A percentile compares a stretch with the other conserved stretches of the same genome.
These are phyloP conservation scores for Merodon equestris DNA, from an alignment of 2,888 invertebrate species.

Conservation along the genomic window DNA sequence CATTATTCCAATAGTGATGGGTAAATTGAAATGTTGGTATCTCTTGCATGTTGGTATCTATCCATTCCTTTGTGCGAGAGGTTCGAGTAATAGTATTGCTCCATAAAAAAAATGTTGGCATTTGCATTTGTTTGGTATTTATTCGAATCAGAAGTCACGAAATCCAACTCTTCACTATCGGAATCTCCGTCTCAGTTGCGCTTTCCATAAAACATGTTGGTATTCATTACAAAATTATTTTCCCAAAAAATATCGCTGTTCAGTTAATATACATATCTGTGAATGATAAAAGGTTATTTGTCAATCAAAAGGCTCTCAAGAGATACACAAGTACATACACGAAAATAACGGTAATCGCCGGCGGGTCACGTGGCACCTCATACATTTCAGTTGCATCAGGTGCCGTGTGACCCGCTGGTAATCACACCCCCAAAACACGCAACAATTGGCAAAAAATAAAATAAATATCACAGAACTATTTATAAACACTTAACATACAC, in stretches of 20 bases:
- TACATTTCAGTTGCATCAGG: too few relatives aligned
- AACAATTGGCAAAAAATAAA: too few relatives aligned
- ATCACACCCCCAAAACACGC: too few relatives aligned
- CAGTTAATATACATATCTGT: neutral
- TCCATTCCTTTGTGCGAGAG: constrained; percentile 8
- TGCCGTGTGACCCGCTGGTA: too few relatives aligned
- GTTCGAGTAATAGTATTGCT: constrained; percentile 20
- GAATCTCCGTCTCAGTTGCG: constrained; percentile 19
- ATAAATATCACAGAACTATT: too few relatives aligned
- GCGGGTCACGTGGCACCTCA: too few relatives aligned
- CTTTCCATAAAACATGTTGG: constrained; percentile 24
- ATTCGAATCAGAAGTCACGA: constrained; percentile 13
- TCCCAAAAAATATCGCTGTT: neutral
- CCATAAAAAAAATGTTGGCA: constrained; percentile 6
- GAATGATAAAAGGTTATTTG: too few relatives aligned
- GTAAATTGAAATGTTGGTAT: neutral
- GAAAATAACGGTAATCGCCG: too few relatives aligned
- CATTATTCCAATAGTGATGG: neutral
- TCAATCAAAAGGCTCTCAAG: too few relatives aligned
- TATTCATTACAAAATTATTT: constrained; percentile 10
- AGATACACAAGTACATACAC: too few relatives aligned
- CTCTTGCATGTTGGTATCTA: neutral
- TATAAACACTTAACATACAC: too few relatives aligned
- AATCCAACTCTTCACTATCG: constrained; percentile 21
- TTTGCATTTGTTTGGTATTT: constrained; percentile 17